Conservation (phyloP, 2,797 vertebrate genomes). For the Eulemur mongoz region DNA sequence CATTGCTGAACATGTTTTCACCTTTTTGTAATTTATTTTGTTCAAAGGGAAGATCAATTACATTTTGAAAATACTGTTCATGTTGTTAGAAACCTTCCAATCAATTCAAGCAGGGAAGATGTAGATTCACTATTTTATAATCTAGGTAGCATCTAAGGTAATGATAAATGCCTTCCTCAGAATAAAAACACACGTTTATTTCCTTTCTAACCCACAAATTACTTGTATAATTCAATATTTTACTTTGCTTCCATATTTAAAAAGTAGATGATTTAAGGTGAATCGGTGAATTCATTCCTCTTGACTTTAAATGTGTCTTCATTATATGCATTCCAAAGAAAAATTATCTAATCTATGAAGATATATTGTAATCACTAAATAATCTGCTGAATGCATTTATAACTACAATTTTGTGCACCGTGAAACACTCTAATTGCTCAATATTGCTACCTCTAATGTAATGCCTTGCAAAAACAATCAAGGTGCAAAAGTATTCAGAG, state of each 20-base stretch:
- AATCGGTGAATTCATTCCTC: constrained; percentile 71
- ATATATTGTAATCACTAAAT: neutral
- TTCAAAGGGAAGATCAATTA: constrained; percentile 80
- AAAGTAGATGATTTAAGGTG: constrained; percentile 70
- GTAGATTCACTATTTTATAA: constrained; percentile 75
- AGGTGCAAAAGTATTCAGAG: neutral
- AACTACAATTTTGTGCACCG: neutral
- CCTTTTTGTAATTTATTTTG: constrained; percentile 72
- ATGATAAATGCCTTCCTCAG: constrained; percentile 81
- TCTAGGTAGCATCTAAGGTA: constrained; percentile 72
- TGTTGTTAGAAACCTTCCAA: constrained; percentile 72
- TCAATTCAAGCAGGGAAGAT: constrained; percentile 74
- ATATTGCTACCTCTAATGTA: neutral
- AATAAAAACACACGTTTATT: constrained; percentile 78
- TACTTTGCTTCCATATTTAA: constrained; percentile 40
- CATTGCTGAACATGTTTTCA: constrained; percentile 26
- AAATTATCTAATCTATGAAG: neutral
- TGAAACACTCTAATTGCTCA: neutral
- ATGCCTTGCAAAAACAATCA: neutral
- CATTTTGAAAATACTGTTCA: constrained; percentile 78
- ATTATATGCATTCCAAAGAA: constrained; percentile 43
- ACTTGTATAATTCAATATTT: constrained; percentile 71
- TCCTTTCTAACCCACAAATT: constrained; percentile 73
- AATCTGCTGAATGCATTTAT: neutral
- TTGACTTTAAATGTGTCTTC: constrained; percentile 62